Percentiles rank a stretch among this genome's conserved stretches.
phyloP scores from a whole-genome alignment of 2,113 vertebrate genomes.

The Leptobrachium ailaonicum region DNA sequence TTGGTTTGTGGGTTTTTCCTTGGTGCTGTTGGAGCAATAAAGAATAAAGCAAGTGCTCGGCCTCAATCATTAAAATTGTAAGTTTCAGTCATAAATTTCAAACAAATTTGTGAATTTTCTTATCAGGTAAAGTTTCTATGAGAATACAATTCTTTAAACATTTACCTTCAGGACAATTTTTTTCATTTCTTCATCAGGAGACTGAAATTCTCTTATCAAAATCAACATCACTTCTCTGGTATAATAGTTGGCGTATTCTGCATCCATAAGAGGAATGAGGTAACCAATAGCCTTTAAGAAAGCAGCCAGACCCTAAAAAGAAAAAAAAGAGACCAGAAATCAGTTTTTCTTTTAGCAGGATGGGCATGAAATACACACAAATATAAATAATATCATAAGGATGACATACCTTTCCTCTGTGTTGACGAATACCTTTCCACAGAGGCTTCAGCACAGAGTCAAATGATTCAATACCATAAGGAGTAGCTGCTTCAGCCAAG shows the following conservation, averaged over 20 bases:
- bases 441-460: constrained; percentile 97
- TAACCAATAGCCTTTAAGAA: constrained; percentile 98
- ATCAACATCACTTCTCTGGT: constrained; percentile 98
- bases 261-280: constrained; percentile 97
- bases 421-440: constrained; percentile 97
- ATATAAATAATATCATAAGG: not conserved
- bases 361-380: no score
- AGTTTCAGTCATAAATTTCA: no score
- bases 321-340: not conserved
- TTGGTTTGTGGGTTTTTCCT: no score
- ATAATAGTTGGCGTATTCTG: constrained; percentile 97
- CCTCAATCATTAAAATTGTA: no score
- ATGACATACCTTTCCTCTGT: constrained; percentile 91
- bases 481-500: constrained; percentile 94
- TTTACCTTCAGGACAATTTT: constrained; percentile 96
- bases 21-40: no score
- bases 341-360: no score
- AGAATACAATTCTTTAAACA: not conserved
- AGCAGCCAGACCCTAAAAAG: constrained; percentile 89
- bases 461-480: constrained; percentile 97
- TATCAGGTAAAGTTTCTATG: not conserved
- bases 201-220: constrained; percentile 98
- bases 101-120: no score
- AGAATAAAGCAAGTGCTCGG: no score
- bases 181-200: constrained; percentile 98